These are phyloP conservation scores for Lepidocyrtinus sp. DNA, from an alignment of 2,888 invertebrate species.

Conservation along the genomic window DNA sequence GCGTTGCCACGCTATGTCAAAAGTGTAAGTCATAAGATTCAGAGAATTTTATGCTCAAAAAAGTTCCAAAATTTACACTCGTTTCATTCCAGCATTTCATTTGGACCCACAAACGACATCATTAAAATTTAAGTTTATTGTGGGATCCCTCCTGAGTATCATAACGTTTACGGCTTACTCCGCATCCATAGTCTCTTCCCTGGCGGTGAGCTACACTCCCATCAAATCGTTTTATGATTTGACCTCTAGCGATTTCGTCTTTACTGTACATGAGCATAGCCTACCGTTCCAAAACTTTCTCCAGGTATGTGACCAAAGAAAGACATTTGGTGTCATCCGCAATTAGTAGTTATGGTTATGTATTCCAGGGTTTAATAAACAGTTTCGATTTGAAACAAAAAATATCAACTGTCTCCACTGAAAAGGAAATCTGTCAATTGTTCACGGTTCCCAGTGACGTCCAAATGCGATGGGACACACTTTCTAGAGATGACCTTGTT, in stretches of 20 bases:
- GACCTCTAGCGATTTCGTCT: constrained; percentile 31
- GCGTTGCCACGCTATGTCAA: constrained; percentile 34
- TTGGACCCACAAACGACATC: constrained; percentile 33
- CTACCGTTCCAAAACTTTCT: constrained; percentile 42
- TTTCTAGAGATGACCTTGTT: too few species aligned
- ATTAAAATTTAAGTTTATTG: constrained; percentile 34
- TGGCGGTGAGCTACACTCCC: constrained; percentile 42
- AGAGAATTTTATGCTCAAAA: neutral
- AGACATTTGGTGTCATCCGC: too few species aligned
- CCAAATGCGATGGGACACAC: too few species aligned
- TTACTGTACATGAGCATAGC: constrained; percentile 55
- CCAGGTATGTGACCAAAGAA: too few species aligned
- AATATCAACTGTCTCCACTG: constrained; percentile 25
- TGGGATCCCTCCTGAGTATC: constrained; percentile 25
- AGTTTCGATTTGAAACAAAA: constrained; percentile 29
- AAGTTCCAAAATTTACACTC: neutral
- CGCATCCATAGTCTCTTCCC: constrained; percentile 49
- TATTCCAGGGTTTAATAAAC: constrained; percentile 39
- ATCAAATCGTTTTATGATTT: constrained; percentile 51
- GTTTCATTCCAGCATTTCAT: constrained; percentile 40
- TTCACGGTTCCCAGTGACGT: neutral
- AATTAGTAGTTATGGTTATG: neutral
- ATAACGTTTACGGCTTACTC: constrained; percentile 50
- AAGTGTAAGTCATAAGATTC: constrained; percentile 38
- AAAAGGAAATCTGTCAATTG: constrained; percentile 44